Conservation (phyloP, 2,113 vertebrate genomes). For the Leucoraja erinaceus region DNA sequence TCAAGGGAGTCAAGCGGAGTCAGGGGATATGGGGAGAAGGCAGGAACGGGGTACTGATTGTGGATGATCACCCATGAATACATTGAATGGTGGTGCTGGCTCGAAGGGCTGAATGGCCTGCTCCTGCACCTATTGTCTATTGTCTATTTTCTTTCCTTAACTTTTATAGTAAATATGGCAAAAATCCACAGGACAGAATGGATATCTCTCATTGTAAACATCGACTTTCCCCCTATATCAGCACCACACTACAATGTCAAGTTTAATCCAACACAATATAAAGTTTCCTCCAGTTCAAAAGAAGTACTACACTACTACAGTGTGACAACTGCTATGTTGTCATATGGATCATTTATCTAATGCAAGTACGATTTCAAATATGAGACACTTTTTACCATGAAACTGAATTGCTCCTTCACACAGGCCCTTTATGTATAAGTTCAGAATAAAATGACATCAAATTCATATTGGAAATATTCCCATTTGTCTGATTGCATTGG, state of each 20-base stretch:
- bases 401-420: neutral
- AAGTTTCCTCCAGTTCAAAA: neutral
- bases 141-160: neutral
- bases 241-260: too few species aligned
- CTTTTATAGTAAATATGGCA: neutral
- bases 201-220: neutral
- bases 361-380: neutral
- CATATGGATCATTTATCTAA: neutral
- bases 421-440: neutral
- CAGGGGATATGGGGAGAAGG: too few species aligned
- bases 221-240: too few species aligned
- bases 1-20: too few species aligned
- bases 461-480: too few species aligned
- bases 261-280: neutral
- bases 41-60: too few species aligned
- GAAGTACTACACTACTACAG: neutral
- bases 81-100: too few species aligned
- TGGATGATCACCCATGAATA: too few species aligned
- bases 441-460: too few species aligned
- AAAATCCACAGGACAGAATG: neutral
- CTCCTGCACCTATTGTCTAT: too few species aligned
- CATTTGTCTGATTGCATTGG: too few species aligned
- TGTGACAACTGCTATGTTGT: neutral
- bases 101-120: too few species aligned
- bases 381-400: neutral